Percentiles rank a stretch among this genome's conserved stretches.
Evolutionary conservation across 37 sponge, comb jelly and placozoan genomes (phyloP).

Genomic region (Ianthella basta): DNA sequence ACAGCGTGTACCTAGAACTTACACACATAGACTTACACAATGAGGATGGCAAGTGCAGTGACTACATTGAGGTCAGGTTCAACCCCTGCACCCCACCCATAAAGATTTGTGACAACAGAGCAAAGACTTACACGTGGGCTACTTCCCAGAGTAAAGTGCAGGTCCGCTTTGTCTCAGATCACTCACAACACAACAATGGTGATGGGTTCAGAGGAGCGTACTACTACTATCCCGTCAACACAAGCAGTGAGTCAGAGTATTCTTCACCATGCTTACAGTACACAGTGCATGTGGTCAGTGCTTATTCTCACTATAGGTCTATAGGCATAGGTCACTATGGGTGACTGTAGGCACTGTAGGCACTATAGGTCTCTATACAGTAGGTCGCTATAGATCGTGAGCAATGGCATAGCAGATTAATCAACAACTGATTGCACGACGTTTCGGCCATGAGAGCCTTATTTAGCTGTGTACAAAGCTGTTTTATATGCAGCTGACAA

Average conservation of each 20-base stretch:
- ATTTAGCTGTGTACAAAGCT: too few relatives aligned
- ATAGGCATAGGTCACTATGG: too few relatives aligned
- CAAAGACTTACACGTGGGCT: not conserved
- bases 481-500: too few relatives aligned
- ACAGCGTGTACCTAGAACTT: constrained; percentile 12
- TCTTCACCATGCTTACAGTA: too few relatives aligned
- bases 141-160: not conserved
- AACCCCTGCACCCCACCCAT: not conserved
- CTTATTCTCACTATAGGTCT: too few relatives aligned
- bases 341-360: too few relatives aligned
- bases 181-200: not conserved
- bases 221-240: constrained; percentile 31
- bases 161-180: not conserved
- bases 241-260: constrained; percentile 6
- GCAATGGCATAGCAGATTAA: too few relatives aligned
- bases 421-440: too few relatives aligned
- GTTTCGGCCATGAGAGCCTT: too few relatives aligned
- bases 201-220: constrained; percentile 20
- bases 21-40: constrained; percentile 7
- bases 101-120: not conserved
- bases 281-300: too few relatives aligned
- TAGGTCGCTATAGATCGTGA: too few relatives aligned
- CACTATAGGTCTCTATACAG: too few relatives aligned
- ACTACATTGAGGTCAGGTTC: not conserved
- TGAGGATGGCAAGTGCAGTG: not conserved